phyloP scores from a whole-genome alignment of 2,888 invertebrate genomes.

The Branchipolynoe longqiensis region DNA sequence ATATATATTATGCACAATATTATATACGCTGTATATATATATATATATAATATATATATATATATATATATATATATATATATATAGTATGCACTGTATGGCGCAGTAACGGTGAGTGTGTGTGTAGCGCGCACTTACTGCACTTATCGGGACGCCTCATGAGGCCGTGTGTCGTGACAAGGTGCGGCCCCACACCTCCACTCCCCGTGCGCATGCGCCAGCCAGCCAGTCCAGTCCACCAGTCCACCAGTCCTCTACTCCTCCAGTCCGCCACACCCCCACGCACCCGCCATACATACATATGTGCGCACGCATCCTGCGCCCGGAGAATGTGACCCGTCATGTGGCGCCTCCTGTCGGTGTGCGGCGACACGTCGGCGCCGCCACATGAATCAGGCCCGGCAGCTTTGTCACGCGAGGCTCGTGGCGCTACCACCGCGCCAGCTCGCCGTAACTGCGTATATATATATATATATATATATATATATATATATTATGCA shows the following conservation, averaged over 20 bases:
- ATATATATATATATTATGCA: too few species aligned
- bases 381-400: conserved; percentile 31
- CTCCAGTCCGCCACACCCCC: too few species aligned
- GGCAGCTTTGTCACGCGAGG: neutral
- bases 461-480: too few species aligned
- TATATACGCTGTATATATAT: too few species aligned
- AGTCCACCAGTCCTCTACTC: neutral
- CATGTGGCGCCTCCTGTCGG: conserved; percentile 25
- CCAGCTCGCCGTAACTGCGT: too few species aligned
- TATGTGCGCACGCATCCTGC: neutral
- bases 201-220: too few species aligned
- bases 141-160: conserved; percentile 20
- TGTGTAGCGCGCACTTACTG: neutral
- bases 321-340: neutral
- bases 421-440: conserved; percentile 2
- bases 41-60: too few species aligned
- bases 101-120: too few species aligned
- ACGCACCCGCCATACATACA: too few species aligned
- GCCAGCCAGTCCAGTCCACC: neutral
- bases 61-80: too few species aligned
- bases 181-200: neutral
- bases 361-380: conserved; percentile 1
- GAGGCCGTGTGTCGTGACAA: neutral
- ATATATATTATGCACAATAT: too few species aligned
- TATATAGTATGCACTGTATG: too few species aligned